Base-by-base conservation (phyloP, 2,888 invertebrate genomes). In the Sclerodermus sp. region DNA sequence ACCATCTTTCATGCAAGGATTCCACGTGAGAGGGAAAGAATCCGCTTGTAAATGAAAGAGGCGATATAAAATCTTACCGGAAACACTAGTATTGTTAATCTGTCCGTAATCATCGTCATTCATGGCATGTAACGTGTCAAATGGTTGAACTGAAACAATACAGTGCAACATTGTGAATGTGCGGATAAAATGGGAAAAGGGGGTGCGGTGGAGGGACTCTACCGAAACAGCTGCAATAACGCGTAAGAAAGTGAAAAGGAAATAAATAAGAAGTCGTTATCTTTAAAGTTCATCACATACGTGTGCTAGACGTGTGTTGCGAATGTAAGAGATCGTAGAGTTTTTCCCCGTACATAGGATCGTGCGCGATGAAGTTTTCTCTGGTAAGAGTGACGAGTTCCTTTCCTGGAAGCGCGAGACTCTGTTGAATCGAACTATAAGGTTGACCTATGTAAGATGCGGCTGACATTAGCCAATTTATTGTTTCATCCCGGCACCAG, bases 401-500 rank as follows among this genome's bases (percentile, higher is more conserved):
- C 38, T 66, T 64, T 14, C 77, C 77, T 1, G 75, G 66, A 17
- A 76, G 63, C 0, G 68, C 69, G 2, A 77, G 66, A 43, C 63
- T 67, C 15, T 73, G 67, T 42, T 73, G 74, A 34, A 76, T 74
- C 6, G 64, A 68, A 34, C 68, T 66, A 51, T 67, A 70, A 14
- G 66, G 64, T 47, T 73, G 74, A 14, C 71, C 72, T 42, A 76
- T 64, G 47, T 67, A 62, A 15, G 67, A 67, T 2, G 74, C 72
- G 0, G 74, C 73, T 8, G 64, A 70, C 60, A 74, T 68, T 15
- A 77, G 53, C 85, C 85, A 85, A 53, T 82, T 80, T 47, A 82
- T 78, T 36, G 84, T 82, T 67, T 85, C 85, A 12, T 81, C 81
- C 49, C 81, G 81, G 56, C 72, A 81, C 85, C 85, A 85, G 13